phyloP scores from a whole-genome alignment of 2,113 vertebrate genomes.

The Podilymbus podiceps region DNA sequence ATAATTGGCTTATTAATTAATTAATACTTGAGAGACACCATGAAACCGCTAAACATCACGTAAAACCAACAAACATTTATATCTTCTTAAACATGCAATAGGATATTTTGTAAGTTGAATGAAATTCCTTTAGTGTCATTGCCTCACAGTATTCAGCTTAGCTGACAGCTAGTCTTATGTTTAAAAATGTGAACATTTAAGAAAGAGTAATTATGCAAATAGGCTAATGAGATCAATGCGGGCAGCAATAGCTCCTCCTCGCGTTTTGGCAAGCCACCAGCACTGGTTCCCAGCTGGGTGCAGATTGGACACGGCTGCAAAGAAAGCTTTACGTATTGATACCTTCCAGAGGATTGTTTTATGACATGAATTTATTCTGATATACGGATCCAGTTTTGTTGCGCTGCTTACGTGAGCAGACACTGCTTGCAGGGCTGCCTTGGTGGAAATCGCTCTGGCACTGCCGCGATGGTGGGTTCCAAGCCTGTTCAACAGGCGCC shows the following conservation, averaged over 20 bases:
- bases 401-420: not conserved
- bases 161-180: not conserved
- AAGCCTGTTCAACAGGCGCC: not conserved
- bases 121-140: not conserved
- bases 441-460: not conserved
- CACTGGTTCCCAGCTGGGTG: not conserved
- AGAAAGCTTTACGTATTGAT: not conserved
- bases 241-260: not conserved
- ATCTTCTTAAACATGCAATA: not conserved
- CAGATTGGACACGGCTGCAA: rapidly evolving
- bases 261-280: not conserved
- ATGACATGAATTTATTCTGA: not conserved
- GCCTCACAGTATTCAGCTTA: not conserved
- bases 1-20: constrained; percentile 41
- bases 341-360: not conserved
- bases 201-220: constrained; percentile 18
- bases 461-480: not conserved
- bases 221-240: not conserved
- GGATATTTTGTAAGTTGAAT: not conserved
- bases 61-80: not conserved
- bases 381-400: not conserved
- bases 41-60: not conserved
- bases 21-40: not conserved
- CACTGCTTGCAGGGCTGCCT: not conserved
- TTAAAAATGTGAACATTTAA: not conserved